Evolutionary conservation across 2,888 invertebrate species (phyloP).

Genomic region (Arge pagana): DNA sequence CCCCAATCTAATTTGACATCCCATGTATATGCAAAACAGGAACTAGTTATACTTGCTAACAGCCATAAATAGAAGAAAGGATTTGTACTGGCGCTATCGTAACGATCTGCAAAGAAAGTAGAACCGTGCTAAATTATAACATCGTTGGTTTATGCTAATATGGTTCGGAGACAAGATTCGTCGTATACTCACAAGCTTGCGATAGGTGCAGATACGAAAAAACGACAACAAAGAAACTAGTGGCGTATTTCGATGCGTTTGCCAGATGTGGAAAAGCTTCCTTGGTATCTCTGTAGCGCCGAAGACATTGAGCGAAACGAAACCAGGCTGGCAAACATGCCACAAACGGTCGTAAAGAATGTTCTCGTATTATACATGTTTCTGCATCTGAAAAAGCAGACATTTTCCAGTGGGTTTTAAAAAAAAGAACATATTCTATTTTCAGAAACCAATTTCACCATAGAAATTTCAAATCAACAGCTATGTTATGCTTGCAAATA

Average conservation of each 20-base stretch:
- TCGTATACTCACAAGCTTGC: constrained; percentile 55
- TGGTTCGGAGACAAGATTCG: neutral
- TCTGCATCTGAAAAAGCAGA: constrained; percentile 57
- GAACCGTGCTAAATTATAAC: too few species aligned
- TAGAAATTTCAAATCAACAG: neutral
- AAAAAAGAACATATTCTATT: neutral
- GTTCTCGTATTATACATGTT: constrained; percentile 56
- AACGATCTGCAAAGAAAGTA: constrained; percentile 56
- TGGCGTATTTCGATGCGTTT: constrained; percentile 82
- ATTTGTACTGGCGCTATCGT: constrained; percentile 61
- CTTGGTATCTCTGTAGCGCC: constrained; percentile 79
- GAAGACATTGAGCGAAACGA: constrained; percentile 82
- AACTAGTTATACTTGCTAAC: constrained; percentile 68
- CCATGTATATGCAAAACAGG: constrained; percentile 83
- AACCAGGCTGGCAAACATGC: constrained; percentile 84
- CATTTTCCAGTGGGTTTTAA: too few species aligned
- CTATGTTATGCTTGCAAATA: neutral
- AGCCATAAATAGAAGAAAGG: constrained; percentile 76
- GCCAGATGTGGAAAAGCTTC: constrained; percentile 81
- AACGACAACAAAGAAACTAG: constrained; percentile 73
- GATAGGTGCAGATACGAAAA: constrained; percentile 60
- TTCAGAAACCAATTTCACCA: too few species aligned
- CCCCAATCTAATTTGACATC: constrained; percentile 92
- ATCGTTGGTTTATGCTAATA: too few species aligned
- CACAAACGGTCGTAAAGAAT: constrained; percentile 65